Evolutionary conservation across 2,113 vertebrate genomes (phyloP).

Genomic region (Apus apus): DNA sequence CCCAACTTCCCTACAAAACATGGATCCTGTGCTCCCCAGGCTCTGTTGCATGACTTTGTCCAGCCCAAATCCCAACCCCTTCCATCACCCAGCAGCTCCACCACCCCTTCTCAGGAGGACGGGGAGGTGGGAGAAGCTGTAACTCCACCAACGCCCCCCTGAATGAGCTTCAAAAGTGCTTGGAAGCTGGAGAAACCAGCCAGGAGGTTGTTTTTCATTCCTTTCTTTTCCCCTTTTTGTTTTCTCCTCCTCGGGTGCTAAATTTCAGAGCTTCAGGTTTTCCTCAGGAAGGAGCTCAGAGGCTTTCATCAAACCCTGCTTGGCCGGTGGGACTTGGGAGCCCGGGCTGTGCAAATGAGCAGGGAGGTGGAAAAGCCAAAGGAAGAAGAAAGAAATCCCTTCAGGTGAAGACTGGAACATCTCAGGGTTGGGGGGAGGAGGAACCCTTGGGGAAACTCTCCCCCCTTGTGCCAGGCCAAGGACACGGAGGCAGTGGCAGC

Average conservation of each 20-base stretch:
- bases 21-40: fast-evolving
- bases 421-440: neutral
- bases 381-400: neutral
- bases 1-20: neutral
- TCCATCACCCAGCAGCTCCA: neutral
- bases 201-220: neutral
- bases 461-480: neutral
- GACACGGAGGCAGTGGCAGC: fast-evolving
- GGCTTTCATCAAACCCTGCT: neutral
- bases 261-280: neutral
- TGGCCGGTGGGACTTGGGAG: fast-evolving
- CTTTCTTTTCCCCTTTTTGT: neutral
- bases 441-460: neutral
- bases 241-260: neutral
- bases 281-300: neutral
- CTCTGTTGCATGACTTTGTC: neutral
- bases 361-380: neutral
- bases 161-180: neutral
- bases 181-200: neutral
- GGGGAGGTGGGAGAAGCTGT: neutral
- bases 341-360: neutral
- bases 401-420: neutral
- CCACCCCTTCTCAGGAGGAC: neutral
- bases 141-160: neutral
- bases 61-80: fast-evolving